Evolutionary conservation across 2,113 vertebrate genomes (phyloP), one percentile per base, ranked within the genome.

Genomic region (Oxyura jamaicensis): DNA sequence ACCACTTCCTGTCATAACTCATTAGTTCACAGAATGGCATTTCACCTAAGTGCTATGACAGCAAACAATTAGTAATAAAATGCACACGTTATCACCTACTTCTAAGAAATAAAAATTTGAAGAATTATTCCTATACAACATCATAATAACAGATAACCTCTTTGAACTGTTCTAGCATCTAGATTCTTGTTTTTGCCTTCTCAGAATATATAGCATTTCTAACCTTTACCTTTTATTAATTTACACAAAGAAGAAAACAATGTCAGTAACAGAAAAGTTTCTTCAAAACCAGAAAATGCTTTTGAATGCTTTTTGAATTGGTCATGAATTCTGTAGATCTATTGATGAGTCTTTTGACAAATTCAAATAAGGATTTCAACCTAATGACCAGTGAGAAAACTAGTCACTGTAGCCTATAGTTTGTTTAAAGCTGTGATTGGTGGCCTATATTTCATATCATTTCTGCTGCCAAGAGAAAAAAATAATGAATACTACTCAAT

Each of bases 81-180:
- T 10, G 31, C 44, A 36, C 28, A 91, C 46, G 26, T 41, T 95
- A 77, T 29, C 26, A 53, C 13, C 26, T 83, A 73, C 14, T 83
- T 94, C 71, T 92, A 96, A 52, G 71, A 81, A 73, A 95, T 68
- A 69, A 91, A 94, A 91, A 66, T 41, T 79, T 91, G 76, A 93
- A 16, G 7, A 94, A 85, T 13, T 82, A 85, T 94, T 83, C 9
- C n/a, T 68, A 25, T 85, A 66, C 33, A 35, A 78, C 4, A 86
- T 31, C 56, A 42, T 55, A 35, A 39, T 36, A 92, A 66, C 7
- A 81, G 33, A 28, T 44, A 92, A 58, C 13, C 66, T 68, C 25
- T 83, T 86, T 90, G 52, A 95, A 76, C 29, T 80, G 41, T 62
- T 82, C 58, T 53, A 90, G 6, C 7, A 42, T 52, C 65, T 78